phyloP scores from a whole-genome alignment of 2,113 vertebrate genomes.

The Esox niger region DNA sequence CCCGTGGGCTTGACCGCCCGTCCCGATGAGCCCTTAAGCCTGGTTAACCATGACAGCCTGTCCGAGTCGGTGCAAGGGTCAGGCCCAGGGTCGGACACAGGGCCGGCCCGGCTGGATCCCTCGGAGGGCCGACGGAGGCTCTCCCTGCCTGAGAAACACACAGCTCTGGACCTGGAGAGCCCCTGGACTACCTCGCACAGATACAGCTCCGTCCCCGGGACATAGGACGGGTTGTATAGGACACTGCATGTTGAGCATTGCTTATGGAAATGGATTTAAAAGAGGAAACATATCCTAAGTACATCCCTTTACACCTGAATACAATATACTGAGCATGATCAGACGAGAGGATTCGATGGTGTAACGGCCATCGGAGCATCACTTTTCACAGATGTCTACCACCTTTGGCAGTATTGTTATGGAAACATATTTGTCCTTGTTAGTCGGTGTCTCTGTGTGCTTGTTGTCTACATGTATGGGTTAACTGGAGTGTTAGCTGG shows the following conservation, averaged over 20 bases:
- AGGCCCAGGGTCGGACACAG: conserved; percentile 11
- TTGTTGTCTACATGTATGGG: conserved; percentile 1
- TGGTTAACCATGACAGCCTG: neutral
- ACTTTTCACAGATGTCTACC: neutral
- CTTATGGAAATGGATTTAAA: too few species aligned
- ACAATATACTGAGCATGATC: too few species aligned
- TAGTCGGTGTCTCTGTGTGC: neutral
- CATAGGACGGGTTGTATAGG: conserved; percentile 53
- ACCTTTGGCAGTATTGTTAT: conserved; percentile 3
- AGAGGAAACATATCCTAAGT: too few species aligned
- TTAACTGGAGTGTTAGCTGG: conserved; percentile 15
- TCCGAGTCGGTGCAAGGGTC: conserved; percentile 1
- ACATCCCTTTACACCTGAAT: neutral
- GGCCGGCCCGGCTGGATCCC: neutral
- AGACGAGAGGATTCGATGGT: too few species aligned
- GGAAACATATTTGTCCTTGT: neutral
- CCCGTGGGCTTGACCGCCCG: neutral
- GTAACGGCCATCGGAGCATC: too few species aligned
- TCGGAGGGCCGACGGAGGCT: conserved; percentile 57
- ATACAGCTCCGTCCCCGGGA: conserved; percentile 78
- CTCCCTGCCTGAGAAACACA: conserved; percentile 72
- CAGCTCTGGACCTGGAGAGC: conserved; percentile 43
- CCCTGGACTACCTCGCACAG: conserved; percentile 67
- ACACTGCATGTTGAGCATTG: too few species aligned
- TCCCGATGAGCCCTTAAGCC: neutral